These are phyloP conservation scores for Ahaetulla prasina DNA, from an alignment of 2,113 vertebrate genomes.

Conservation along the genomic window DNA sequence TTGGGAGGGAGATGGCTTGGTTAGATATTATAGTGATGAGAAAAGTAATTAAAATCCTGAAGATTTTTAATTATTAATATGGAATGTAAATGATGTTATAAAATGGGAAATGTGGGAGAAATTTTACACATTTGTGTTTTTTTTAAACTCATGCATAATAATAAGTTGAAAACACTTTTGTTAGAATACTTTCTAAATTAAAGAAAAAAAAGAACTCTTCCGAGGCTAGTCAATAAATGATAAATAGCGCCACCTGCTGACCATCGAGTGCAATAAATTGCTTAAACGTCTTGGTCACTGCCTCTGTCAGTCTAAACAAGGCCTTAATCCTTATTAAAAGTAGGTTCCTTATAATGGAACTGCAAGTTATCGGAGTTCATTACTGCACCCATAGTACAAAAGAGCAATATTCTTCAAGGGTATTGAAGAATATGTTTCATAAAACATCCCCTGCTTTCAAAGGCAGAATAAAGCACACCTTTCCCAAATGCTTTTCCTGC, in stretches of 20 bases:
- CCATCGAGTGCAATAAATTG: background rate
- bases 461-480: background rate
- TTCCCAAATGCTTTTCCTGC: background rate
- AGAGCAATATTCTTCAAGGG: background rate
- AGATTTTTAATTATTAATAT: constrained; percentile 73
- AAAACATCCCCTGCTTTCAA: background rate
- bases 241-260: constrained; percentile 73
- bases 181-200: constrained; percentile 56
- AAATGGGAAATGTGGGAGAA: constrained; percentile 67
- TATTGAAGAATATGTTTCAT: background rate
- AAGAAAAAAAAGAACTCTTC: constrained; percentile 28
- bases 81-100: constrained; percentile 77
- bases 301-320: background rate
- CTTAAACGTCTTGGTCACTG: background rate
- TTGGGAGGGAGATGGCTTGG: constrained; percentile 31
- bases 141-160: constrained; percentile 74
- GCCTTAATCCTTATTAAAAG: background rate
- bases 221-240: constrained; percentile 55
- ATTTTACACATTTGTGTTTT: constrained; percentile 76
- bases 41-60: constrained; percentile 78
- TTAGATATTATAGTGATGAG: constrained; percentile 62
- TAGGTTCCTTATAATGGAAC: background rate
- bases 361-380: background rate
- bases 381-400: background rate
- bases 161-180: constrained; percentile 69